Evolutionary conservation across 2,113 vertebrate genomes (phyloP).

Genomic region (Psephotus haematonotus): DNA sequence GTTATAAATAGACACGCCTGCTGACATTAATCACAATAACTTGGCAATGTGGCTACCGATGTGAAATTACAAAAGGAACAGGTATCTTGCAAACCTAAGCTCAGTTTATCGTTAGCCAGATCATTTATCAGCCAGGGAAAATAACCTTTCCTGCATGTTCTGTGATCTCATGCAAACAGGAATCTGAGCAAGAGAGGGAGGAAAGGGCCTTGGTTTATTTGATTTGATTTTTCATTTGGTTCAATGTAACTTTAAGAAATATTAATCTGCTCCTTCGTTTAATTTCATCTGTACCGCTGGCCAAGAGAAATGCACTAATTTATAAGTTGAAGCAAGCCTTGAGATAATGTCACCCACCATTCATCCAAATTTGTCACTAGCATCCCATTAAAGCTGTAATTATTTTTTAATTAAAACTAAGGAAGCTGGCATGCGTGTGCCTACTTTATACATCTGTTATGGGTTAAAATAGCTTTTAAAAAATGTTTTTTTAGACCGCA

Average conservation of each 20-base stretch:
- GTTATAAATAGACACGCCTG: slow-evolving; percentile 43
- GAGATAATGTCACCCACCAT: slow-evolving; percentile 84
- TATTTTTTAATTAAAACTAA: slow-evolving; percentile 90
- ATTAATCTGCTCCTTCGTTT: slow-evolving; percentile 67
- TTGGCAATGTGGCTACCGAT: background rate
- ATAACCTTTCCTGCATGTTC: background rate
- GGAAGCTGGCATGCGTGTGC: slow-evolving; percentile 80
- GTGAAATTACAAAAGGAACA: background rate
- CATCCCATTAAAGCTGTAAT: slow-evolving; percentile 83
- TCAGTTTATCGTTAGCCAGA: background rate
- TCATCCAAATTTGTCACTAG: slow-evolving; percentile 84
- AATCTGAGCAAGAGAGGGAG: background rate
- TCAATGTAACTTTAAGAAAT: slow-evolving; percentile 62
- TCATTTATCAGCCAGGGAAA: background rate
- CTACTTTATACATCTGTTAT: slow-evolving; percentile 86
- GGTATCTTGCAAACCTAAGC: background rate
- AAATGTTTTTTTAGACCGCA: slow-evolving; percentile 82
- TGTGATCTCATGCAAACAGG: background rate
- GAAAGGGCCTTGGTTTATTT: background rate
- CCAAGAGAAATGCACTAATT: slow-evolving; percentile 76
- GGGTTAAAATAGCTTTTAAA: slow-evolving; percentile 86
- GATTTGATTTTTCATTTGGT: slow-evolving; percentile 52
- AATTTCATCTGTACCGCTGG: slow-evolving; percentile 71
- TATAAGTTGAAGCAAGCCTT: slow-evolving; percentile 76
- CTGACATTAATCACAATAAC: slow-evolving; percentile 26